Base-by-base conservation (phyloP, 92 coral and sea anemone species). In the Epizoanthus fatuus region DNA sequence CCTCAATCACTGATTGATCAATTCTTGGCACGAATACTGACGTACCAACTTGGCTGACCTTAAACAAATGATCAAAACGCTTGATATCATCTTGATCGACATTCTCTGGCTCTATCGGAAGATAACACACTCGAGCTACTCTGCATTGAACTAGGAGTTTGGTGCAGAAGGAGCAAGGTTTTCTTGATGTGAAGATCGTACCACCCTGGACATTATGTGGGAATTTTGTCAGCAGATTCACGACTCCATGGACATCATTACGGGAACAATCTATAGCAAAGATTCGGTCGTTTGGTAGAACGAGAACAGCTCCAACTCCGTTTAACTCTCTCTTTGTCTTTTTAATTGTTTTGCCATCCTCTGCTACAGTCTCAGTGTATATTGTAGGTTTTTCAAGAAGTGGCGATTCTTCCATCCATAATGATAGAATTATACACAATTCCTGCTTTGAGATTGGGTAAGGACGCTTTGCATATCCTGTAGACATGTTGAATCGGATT, bases 141-240 rank as follows among this genome's bases (percentile, higher is more conserved):
- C 63, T 82, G 63, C 93, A 75, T 69, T 92, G 95, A 22, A 92
- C 93, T 17, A 92, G 79, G 10, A 92, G 92, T 69, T 92, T 92
- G 44, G 92, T 86, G 66, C 95, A 92, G 44, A 81, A 49, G 39
- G 95, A 81, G 53, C 95, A 92, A 5, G 95, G 95, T 69, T 92
- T 92, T 70, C 95, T 86, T 12, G 95, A 89, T 16, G 84, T 62
- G 42, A 85, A 92, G 35, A 92, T 78, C 19, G 72, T 81, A 68
- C 80, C 81, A 29, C 89, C 93, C 14, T 81, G 29, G 7, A 83
- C 66, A 45, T 89, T 83, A 22, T 72, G 72, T 19, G 54, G 77
- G 56, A 80, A 87, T 51, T 75, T 92, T 35, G 84, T 90, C 88
- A 92, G 54, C 67, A 92, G 83, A 16, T 90, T 63, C 17, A 90